Conservation (phyloP, 2,797 vertebrate genomes). For the Neoniphon sammara region DNA sequence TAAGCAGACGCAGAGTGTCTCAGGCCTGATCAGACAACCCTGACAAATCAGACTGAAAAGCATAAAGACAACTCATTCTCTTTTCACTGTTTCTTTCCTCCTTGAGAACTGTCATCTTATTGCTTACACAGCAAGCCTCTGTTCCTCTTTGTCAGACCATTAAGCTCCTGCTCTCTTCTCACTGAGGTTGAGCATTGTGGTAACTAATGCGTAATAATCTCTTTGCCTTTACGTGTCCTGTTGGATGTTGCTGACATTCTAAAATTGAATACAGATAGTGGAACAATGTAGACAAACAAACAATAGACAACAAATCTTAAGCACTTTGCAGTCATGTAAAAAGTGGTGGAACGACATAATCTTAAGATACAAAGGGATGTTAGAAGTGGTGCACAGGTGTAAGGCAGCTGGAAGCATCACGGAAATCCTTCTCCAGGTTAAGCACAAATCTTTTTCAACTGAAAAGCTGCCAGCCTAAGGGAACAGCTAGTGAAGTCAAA, state of each 20-base stretch:
- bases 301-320: too few species aligned
- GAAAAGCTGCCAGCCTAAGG: constrained; percentile 39
- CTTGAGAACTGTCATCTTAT: not conserved
- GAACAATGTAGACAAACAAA: not conserved
- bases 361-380: not conserved
- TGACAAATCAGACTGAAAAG: not conserved
- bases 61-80: not conserved
- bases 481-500: constrained; percentile 52
- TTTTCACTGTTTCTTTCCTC: not conserved
- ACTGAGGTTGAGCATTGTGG: not conserved
- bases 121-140: constrained; percentile 20
- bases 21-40: not conserved
- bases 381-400: constrained; percentile 8
- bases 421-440: constrained; percentile 43
- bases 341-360: not conserved
- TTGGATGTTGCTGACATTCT: not conserved
- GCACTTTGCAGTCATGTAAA: not conserved
- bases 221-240: not conserved
- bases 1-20: not conserved
- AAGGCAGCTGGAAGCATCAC: constrained; percentile 13
- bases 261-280: too few species aligned
- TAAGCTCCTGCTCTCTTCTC: not conserved
- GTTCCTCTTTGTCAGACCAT: constrained; percentile 39
- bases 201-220: not conserved
- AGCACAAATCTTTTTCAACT: constrained; percentile 58